Base-by-base conservation (phyloP, 2,113 vertebrate species). In the Rhea pennata region DNA sequence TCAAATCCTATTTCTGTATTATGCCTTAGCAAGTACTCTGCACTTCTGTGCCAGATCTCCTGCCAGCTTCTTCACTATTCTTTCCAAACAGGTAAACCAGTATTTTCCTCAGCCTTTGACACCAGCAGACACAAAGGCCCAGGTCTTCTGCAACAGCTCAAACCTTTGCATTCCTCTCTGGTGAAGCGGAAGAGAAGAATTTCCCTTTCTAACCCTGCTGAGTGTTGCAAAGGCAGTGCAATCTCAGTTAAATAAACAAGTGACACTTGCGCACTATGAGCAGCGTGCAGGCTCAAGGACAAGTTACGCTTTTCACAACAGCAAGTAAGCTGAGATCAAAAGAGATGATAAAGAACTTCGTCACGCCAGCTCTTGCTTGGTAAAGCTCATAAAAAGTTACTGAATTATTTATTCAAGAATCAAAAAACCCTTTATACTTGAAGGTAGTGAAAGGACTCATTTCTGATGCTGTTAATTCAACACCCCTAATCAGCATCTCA, bases 321-420 rank as follows among this genome's bases (percentile, higher is more conserved):
- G 59, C 13, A 64, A 75, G 58, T 90, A 72, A 71, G 56, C 65
- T 86, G 48, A 94, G 65, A 95, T 92, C 79, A 94, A 92, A 95
- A 81, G 79, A 53, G 86, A 90, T 53, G 51, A 93, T 96, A 88
- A 94, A 93, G 79, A 93, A 50, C n/a, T 93, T 72, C 13, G 24
- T 76, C 79, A 80, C 0, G 0, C 48, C 59, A 83, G 72, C 3
- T 15, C 88, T 88, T 88, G 69, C 69, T 93, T 58, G 42, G 58
- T 80, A 80, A 65, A 83, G 93, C 69, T 93, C 31, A 2, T 80
- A 90, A 86, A 33, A 84, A 88, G 61, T 65, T 92, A 64, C n/a
- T 90, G 82, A 90, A 97, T 95, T 88, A 92, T 95, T 95, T 84
- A 93, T 93, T 84, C 1, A 5, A 67, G 92, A 87, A 86, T 17